Base-by-base conservation (phyloP, 1,140 invertebrate species). In the Ceratina calcarata region DNA sequence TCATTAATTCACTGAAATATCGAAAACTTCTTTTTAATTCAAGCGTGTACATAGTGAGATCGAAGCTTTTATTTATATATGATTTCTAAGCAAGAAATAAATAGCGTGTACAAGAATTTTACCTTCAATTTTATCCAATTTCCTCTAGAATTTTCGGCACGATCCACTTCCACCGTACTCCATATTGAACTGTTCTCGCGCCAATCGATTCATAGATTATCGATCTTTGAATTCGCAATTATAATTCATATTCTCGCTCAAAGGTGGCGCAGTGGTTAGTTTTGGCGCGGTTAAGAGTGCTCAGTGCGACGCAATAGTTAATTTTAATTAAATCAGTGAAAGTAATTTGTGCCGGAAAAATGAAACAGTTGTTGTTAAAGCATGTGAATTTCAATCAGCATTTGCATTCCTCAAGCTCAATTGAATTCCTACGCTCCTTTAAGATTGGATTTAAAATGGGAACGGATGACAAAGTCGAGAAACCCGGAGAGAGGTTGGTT, bases 321-420 rank as follows among this genome's bases (percentile, higher is more conserved):
- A 70, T 74, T 74, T 83, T 75, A 75, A 67, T 24, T 61, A 80
- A 84, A 77, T 22, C 24, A 45, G 27, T 16, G n/a, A n/a, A 72
- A 77, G 57, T 61, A 76, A 82, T 84, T 49, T 53, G 53, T 61
- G 32, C 16, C 37, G 15, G 45, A 74, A 81, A 58, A 78, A 86
- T 86, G 78, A 74, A 81, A 76, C 27, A 16, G 51, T 61, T 32
- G 20, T 45, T 37, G 24, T 57, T 49, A 62, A 22, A 60, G 80
- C 80, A 81, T 86, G 86, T 86, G 70, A 83, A 75, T 86, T 83
- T 65, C 70, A 73, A 53, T 78, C 86, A 78, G 81, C 81, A 86
- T 60, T 86, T 82, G 81, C 84, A 86, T 73, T 58, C 84, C 73
- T 80, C 71, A 73, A 62, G 70, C 32, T 67, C 65, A 53, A 83